These are phyloP conservation scores for Drosophila hydei DNA, from an alignment of 1,140 invertebrate species.

Conservation along the genomic window DNA sequence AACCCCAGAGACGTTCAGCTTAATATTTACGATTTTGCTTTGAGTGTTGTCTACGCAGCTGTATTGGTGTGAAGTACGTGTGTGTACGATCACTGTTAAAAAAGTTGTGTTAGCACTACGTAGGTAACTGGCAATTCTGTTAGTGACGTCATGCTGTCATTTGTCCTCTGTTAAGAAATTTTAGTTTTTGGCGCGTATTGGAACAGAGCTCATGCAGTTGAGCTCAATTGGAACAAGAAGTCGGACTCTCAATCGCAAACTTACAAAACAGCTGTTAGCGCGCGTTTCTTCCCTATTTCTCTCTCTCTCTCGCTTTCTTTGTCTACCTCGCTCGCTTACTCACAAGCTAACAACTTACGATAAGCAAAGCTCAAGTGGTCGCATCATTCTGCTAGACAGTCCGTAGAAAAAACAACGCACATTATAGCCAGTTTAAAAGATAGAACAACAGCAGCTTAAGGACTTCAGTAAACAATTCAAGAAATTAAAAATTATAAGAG, in stretches of 20 bases:
- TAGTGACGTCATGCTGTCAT: too few relatives aligned
- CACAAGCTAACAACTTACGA: background rate
- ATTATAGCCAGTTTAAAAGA: background rate
- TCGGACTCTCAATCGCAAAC: background rate
- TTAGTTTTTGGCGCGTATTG: too few relatives aligned
- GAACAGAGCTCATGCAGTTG: too few relatives aligned
- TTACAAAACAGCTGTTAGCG: conserved; percentile 7
- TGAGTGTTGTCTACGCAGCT: too few relatives aligned
- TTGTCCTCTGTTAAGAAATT: too few relatives aligned
- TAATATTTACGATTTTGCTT: too few relatives aligned
- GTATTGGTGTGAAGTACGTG: too few relatives aligned
- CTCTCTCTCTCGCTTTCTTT: background rate
- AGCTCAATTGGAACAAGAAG: too few relatives aligned
- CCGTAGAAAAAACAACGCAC: conserved; percentile 14
- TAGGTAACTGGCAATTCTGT: too few relatives aligned
- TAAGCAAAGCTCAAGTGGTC: conserved; percentile 15
- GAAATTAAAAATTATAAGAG: background rate
- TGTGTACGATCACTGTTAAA: too few relatives aligned
- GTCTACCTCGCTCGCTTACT: background rate
- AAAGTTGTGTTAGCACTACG: too few relatives aligned
- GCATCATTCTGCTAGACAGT: background rate
- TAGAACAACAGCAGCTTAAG: conserved; percentile 3
- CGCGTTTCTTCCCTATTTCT: conserved; percentile 1
- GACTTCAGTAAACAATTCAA: conserved; percentile 7
- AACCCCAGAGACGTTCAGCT: conserved; percentile 5